Percentiles rank a stretch among this genome's conserved stretches.
phyloP scores from a whole-genome alignment of 2,888 invertebrate species.

The Leistus spinibarbis region DNA sequence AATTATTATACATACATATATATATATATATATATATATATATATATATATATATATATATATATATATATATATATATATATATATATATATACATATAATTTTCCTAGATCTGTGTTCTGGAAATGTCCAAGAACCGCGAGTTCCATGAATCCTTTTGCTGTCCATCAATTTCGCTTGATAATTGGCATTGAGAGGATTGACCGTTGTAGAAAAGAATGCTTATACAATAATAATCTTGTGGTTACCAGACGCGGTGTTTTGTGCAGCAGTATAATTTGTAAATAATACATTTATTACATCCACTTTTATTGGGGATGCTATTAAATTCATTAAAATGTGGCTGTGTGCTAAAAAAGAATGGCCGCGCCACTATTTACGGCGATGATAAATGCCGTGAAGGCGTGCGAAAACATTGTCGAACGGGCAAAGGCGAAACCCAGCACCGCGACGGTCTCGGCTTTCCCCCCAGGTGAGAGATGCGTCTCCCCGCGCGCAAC shows the following conservation, averaged over 20 bases:
- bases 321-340: not conserved
- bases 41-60: no score
- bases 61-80: no score
- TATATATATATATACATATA: no score
- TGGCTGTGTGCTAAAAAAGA: not conserved
- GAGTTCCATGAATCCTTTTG: not conserved
- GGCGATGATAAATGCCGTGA: not conserved
- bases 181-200: not conserved
- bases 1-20: no score
- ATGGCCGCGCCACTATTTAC: not conserved
- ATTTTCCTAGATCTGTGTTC: no score
- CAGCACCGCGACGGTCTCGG: not conserved
- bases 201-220: not conserved
- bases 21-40: no score
- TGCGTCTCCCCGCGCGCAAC: constrained; percentile 34
- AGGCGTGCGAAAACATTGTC: not conserved
- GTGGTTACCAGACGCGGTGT: not conserved
- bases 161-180: not conserved
- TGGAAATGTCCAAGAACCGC: not conserved
- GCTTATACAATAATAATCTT: not conserved
- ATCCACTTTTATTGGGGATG: not conserved
- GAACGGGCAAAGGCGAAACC: not conserved
- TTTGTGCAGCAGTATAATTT: not conserved
- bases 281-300: not conserved
- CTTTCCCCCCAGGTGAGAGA: not conserved